Conservation (phyloP, 2,888 invertebrate species). For the Patella ulyssiponensis region DNA sequence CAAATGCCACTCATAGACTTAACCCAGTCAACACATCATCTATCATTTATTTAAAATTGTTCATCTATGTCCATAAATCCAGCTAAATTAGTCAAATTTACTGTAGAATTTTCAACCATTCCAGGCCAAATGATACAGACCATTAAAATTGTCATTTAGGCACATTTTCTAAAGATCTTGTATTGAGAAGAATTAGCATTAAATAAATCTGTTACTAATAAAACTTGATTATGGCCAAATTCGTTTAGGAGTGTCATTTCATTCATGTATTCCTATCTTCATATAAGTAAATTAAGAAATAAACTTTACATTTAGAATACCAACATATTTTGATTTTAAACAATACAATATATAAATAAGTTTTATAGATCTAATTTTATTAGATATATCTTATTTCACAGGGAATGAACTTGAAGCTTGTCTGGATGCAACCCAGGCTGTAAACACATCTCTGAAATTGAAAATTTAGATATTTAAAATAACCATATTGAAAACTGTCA, state of each 20-base stretch:
- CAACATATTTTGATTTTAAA: background rate
- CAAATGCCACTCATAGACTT: too few species aligned
- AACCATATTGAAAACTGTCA: background rate
- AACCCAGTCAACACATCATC: too few species aligned
- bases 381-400: slow-evolving; percentile 42
- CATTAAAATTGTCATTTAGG: too few species aligned
- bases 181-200: too few species aligned
- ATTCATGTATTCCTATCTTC: background rate
- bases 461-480: slow-evolving; percentile 22
- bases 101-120: too few species aligned
- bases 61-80: too few species aligned
- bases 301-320: background rate
- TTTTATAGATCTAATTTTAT: background rate
- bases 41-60: too few species aligned
- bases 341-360: background rate
- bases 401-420: slow-evolving; percentile 73
- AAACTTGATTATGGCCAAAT: too few species aligned
- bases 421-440: slow-evolving; percentile 89
- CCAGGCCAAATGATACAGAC: too few species aligned
- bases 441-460: slow-evolving; percentile 86
- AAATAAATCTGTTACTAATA: too few species aligned
- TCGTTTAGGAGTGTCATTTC: background rate
- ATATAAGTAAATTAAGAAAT: background rate
- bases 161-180: too few species aligned
- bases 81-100: too few species aligned